Percentiles rank a stretch among this genome's conserved stretches.
Conservation (phyloP, 2,888 invertebrate species). For the Orchestes rusci region DNA sequence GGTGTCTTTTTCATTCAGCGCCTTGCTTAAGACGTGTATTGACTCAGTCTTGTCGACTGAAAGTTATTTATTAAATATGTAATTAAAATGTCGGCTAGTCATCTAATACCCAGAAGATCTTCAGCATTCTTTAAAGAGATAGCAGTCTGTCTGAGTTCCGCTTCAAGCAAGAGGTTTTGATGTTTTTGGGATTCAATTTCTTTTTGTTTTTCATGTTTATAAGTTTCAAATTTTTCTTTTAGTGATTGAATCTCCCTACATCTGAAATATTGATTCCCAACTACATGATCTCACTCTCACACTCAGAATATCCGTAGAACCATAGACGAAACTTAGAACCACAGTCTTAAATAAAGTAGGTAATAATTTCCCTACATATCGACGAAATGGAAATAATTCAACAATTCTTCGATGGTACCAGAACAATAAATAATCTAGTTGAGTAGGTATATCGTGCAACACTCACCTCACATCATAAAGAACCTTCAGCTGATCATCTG, state of each 20-base stretch:
- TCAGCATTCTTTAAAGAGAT: conserved; percentile 32
- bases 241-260: conserved; percentile 37
- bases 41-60: conserved; percentile 31
- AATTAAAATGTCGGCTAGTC: background rate
- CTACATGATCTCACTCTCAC: too few relatives aligned
- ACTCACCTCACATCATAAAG: conserved; percentile 38
- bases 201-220: conserved; percentile 26
- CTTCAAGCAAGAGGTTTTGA: conserved; percentile 31
- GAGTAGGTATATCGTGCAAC: too few relatives aligned
- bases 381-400: too few relatives aligned
- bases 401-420: too few relatives aligned
- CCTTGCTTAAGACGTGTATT: conserved; percentile 27
- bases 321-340: too few relatives aligned
- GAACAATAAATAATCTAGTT: too few relatives aligned
- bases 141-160: conserved; percentile 33
- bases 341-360: background rate
- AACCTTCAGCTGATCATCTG: conserved; percentile 42
- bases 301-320: too few relatives aligned
- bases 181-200: conserved; percentile 32
- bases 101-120: conserved; percentile 29
- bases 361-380: too few relatives aligned
- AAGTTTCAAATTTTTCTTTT: conserved; percentile 30
- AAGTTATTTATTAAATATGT: conserved; percentile 11
- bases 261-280: conserved; percentile 29
- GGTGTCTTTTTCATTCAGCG: conserved; percentile 24